Evolutionary conservation across 1,140 invertebrate genomes (phyloP).

Genomic region (Pseudomyrmex dendroicus): DNA sequence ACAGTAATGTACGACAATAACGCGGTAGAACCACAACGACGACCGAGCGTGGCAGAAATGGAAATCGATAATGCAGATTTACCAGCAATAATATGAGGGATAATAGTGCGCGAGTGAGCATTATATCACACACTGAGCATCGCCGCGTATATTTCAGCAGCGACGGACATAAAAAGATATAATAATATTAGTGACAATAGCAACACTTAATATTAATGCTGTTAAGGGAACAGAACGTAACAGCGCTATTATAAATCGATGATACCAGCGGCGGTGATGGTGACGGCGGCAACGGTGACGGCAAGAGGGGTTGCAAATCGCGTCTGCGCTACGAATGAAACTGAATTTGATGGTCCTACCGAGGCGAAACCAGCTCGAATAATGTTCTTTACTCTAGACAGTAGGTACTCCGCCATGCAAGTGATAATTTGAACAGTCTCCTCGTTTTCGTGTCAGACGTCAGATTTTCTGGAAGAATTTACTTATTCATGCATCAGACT

Average conservation of each 20-base stretch:
- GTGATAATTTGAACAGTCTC: conserved; percentile 81
- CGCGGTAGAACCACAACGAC: background rate
- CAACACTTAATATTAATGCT: conserved; percentile 55
- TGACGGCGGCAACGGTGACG: conserved; percentile 15
- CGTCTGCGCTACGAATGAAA: conserved; percentile 68
- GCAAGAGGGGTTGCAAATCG: conserved; percentile 27
- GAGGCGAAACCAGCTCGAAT: conserved; percentile 9
- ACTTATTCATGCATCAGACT: conserved; percentile 83
- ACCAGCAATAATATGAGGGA: conserved; percentile 15
- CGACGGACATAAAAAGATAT: conserved; percentile 19
- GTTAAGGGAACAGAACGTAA: conserved; percentile 49
- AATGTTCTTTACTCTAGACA: conserved; percentile 74
- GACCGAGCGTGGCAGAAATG: conserved; percentile 25
- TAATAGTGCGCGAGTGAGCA: conserved; percentile 29
- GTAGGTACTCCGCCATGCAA: conserved; percentile 82
- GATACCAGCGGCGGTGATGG: background rate
- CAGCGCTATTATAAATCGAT: conserved; percentile 70
- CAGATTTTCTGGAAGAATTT: conserved; percentile 82
- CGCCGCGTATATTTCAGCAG: conserved; percentile 26
- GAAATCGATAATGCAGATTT: conserved; percentile 49
- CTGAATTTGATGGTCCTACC: conserved; percentile 66
- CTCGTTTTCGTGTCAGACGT: conserved; percentile 82
- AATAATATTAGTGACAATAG: conserved; percentile 52
- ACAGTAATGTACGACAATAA: background rate
- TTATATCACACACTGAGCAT: conserved; percentile 8